phyloP scores from a whole-genome alignment of 2,888 invertebrate genomes.

The Muschampia plurimacula region DNA sequence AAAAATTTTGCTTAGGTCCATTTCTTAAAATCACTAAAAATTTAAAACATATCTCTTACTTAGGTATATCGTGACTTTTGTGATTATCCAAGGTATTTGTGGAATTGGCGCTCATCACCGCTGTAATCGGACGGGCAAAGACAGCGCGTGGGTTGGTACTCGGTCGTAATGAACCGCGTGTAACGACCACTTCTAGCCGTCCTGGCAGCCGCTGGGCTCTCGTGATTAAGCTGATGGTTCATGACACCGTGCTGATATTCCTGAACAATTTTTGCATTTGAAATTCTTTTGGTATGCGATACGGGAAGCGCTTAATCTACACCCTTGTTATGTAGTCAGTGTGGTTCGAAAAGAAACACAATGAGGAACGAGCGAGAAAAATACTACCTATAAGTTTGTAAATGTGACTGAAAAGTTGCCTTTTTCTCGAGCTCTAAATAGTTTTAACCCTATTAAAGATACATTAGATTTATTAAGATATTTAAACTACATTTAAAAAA shows the following conservation, averaged over 20 bases:
- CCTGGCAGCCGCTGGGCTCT: slow-evolving; percentile 9
- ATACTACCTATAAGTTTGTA: not conserved
- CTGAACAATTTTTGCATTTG: slow-evolving; percentile 2
- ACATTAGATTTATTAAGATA: too few species aligned
- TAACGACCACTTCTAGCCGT: slow-evolving; percentile 28
- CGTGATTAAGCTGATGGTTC: slow-evolving; percentile 29
- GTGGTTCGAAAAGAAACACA: not conserved
- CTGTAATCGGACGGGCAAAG: slow-evolving; percentile 33
- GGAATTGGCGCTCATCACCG: slow-evolving; percentile 24
- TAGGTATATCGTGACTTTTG: not conserved
- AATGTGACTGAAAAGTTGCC: not conserved
- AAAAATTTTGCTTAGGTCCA: too few species aligned
- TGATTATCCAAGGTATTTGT: slow-evolving; percentile 5
- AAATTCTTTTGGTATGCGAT: not conserved
- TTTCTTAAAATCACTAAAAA: not conserved
- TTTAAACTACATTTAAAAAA: too few species aligned
- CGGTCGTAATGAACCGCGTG: slow-evolving; percentile 37
- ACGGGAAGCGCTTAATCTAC: not conserved
- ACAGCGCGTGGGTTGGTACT: slow-evolving; percentile 39
- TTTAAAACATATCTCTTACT: not conserved
- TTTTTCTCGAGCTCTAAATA: too few species aligned
- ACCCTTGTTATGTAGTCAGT: not conserved
- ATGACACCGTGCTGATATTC: not conserved
- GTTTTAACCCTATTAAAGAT: too few species aligned
- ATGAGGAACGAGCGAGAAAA: not conserved